Evolutionary conservation across 2,797 vertebrate species (phyloP), one percentile per base, ranked within the genome.

Genomic region (Vultur gryphus): DNA sequence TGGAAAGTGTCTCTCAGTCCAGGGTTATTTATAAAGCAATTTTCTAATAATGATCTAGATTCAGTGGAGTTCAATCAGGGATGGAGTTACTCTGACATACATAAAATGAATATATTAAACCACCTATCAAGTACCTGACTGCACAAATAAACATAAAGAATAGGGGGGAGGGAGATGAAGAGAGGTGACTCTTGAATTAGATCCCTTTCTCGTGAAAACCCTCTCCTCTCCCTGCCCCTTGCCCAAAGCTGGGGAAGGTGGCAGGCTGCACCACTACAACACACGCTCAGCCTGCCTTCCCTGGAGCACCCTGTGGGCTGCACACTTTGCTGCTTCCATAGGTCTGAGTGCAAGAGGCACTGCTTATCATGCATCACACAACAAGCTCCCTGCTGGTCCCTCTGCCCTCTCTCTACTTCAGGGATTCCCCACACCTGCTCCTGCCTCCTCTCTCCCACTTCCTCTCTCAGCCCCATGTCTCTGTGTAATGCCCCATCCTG

Each of bases 11-110:
- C 51, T 93, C 77, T 90, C 83, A 16, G 80, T 94, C 83, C 86
- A 90, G 66, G 49, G 21, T 96, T 93, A 90, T 94, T 95, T 97
- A 94, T 87, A 95, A 96, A 93, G 51, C 76, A 93, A 72, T 87
- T 95, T 94, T 91, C 65, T 91, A 94, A 95, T 95, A 95, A 85
- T 82, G 54, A 88, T 82, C 81, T 95, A 76, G 61, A 94, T 92
- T 94, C 71, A 71, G 31, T 54, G 61, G 44, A 94, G 78, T 87
- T 96, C 80, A 87, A 87, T 67, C 93, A 67, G 25, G n/a, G 61
- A 83, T 89, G 67, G 64, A 79, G 49, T 86, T 93, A 87, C 44
- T 43, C 67, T 91, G 61, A 59, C 49, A 90, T 37, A 90, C 4
- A 75, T 84, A 88, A 91, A 94, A 88, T 91, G 8, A 91, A 79